Evolutionary conservation across 2,888 invertebrate species (phyloP), one percentile per base, ranked within the genome.

Genomic region (Timema podura): DNA sequence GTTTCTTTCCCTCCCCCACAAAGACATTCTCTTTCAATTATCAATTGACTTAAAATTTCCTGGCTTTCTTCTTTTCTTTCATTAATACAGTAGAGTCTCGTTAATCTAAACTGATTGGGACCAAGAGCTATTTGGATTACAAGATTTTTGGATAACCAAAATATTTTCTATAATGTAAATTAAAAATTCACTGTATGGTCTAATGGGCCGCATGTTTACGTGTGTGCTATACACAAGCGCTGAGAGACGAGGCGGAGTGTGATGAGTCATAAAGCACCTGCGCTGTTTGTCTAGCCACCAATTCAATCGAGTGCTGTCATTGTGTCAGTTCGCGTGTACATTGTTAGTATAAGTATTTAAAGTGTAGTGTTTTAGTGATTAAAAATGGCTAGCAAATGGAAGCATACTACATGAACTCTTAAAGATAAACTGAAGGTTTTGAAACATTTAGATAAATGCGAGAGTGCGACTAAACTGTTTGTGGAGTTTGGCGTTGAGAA

Each of bases 91-190:
- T 65, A 15, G 11, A 65, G 47, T 48, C 16, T 16, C 48, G 13
- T 16, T 64, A 64, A 64, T 46, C 9, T 11, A 13, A 65, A 65
- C 16, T 65, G n/a, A 65, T 65, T 65, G 5, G 11, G 54, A 54
- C n/a, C n/a, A n/a, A 54, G 54, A 16, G 15, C 54, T 54, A 16
- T 6, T 54, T 11, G 11, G 11, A 13, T 54, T 13, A 13, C 11
- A n/a, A 54, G n/a, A 54, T 54, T 54, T 54, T 54, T 16, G 11
- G 10, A 5, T 54, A 54, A 54, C 54, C 10, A 8, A 8, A 57
- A 57, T 57, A 10, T 30, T 30, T 30, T 3, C 30, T 30, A 30
- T 30, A 30, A 30, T 30, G 30, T 30, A 16, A 57, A n/a, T 9
- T 9, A 16, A 13, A 8, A 57, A 57, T 30, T 57, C 8, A 9